Base-by-base conservation (phyloP, 2,113 vertebrate species). In the Nesoenas mayeri region DNA sequence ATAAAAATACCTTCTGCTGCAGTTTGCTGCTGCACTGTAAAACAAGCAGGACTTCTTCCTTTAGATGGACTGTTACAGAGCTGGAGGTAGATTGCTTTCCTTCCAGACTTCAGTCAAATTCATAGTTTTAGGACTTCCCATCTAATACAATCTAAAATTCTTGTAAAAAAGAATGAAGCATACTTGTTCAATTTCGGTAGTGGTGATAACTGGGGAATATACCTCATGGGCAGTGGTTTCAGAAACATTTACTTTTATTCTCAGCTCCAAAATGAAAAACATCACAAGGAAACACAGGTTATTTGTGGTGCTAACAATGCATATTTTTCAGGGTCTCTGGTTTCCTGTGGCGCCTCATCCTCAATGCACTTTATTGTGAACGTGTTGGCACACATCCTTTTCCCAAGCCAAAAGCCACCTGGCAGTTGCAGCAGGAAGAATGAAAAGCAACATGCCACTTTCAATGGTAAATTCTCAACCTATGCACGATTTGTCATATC, bases 401-500 rank as follows among this genome's bases (percentile, higher is more conserved):
- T 89, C 92, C 92, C 95, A 85, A 93, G 91, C 85, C 93, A 85
- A 75, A 86, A 92, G 77, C 77, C 94, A 89, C 88, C 73, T 92
- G 92, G 80, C 77, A 94, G 86, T 91, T 85, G 57, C 50, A 82
- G 84, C 88, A 85, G 86, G 70, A 95, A 95, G 78, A 89, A 79
- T 17, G 72, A 85, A 91, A 91, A 94, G 79, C 74, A 85, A 54
- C 86, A 53, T 75, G 57, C 36, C 53, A 24, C 36, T 79, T 92
- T 72, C 57, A 66, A 5, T 0, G 5, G 80, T 69, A 87, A 84
- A 84, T 79, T 89, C 58, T 79, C 89, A 89, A 62, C 61, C 66
- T 73, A 6, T 75, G 44, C 34, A 20, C 42, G 38, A 42, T 86
- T 72, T 75, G 50, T 32, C 1, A 0, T 54, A 75, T 50, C 26